Percentiles rank a stretch among this genome's conserved stretches.
These are phyloP conservation scores for Temnothorax rugatulus DNA, from an alignment of 2,888 invertebrate genomes.

Conservation along the genomic window DNA sequence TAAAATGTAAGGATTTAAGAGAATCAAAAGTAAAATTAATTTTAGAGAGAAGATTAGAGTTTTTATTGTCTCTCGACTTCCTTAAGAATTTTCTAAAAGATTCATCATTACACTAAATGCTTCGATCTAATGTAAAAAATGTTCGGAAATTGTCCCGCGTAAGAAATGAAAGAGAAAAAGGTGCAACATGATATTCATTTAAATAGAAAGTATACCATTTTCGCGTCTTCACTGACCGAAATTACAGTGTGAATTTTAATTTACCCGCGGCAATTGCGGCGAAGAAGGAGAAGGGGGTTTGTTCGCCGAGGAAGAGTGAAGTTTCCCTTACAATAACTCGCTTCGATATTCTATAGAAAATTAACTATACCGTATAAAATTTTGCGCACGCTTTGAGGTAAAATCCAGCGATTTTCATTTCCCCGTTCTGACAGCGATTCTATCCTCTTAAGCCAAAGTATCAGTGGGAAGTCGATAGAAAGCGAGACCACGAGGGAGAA, in stretches of 20 bases:
- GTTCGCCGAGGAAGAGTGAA: slow-evolving; percentile 29
- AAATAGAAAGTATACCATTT: slow-evolving; percentile 41
- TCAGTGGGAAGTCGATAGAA: slow-evolving; percentile 30
- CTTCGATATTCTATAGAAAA: slow-evolving; percentile 47
- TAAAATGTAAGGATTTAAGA: neutral
- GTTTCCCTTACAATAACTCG: slow-evolving; percentile 41
- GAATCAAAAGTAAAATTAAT: neutral
- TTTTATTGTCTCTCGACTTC: neutral
- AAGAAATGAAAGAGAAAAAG: neutral
- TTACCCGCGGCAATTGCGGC: slow-evolving; percentile 36
- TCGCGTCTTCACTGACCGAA: slow-evolving; percentile 33
- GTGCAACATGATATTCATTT: slow-evolving; percentile 16
- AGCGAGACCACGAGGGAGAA: neutral
- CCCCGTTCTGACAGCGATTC: slow-evolving; percentile 39
- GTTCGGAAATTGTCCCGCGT: neutral
- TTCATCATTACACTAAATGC: neutral
- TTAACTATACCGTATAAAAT: slow-evolving; percentile 51
- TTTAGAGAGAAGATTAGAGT: neutral
- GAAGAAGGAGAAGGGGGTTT: slow-evolving; percentile 27
- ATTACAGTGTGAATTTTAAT: slow-evolving; percentile 54
- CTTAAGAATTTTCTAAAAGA: neutral
- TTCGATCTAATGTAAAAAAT: neutral
- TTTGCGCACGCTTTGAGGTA: slow-evolving; percentile 47
- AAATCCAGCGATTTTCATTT: slow-evolving; percentile 68
- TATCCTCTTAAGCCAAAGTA: slow-evolving; percentile 39